Conservation (phyloP, 2,113 vertebrate genomes). For the Macroglossus sobrinus region DNA sequence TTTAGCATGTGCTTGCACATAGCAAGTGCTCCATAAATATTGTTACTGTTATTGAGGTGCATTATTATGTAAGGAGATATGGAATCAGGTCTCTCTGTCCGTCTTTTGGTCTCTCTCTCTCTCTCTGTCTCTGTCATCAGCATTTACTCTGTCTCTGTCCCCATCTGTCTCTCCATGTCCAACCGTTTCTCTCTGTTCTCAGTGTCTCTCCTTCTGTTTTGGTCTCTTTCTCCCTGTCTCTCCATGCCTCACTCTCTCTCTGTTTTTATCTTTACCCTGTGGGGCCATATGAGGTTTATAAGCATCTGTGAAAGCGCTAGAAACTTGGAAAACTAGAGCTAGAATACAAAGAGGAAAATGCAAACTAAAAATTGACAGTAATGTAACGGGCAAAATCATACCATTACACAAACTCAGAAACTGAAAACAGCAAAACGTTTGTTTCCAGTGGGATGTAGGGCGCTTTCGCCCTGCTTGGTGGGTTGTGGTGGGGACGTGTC, state of each 20-base stretch:
- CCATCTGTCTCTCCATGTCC: not conserved
- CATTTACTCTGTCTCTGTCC: not conserved
- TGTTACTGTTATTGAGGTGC: no score
- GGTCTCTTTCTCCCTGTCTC: not conserved
- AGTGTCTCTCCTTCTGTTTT: no score
- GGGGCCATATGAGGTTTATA: not conserved
- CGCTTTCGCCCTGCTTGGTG: not conserved
- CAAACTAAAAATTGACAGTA: not conserved
- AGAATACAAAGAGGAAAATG: not conserved
- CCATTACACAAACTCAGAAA: not conserved
- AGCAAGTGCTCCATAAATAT: not conserved
- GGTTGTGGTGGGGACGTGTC: not conserved
- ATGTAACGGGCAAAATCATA: not conserved
- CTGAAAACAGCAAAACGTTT: not conserved
- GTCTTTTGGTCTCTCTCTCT: not conserved
- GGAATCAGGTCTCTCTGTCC: not conserved
- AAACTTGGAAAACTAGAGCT: not conserved
- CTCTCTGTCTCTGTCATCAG: not conserved
- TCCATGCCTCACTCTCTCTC: not conserved
- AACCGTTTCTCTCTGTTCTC: not conserved
- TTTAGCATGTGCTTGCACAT: no score
- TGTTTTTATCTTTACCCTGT: not conserved
- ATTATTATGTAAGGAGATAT: accelerated
- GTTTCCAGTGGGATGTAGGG: not conserved
- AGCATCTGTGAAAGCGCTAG: not conserved